A percentile compares a stretch with the other conserved stretches of the same genome.
Evolutionary conservation across 2,113 vertebrate species (phyloP).

Genomic region (Tyto alba): DNA sequence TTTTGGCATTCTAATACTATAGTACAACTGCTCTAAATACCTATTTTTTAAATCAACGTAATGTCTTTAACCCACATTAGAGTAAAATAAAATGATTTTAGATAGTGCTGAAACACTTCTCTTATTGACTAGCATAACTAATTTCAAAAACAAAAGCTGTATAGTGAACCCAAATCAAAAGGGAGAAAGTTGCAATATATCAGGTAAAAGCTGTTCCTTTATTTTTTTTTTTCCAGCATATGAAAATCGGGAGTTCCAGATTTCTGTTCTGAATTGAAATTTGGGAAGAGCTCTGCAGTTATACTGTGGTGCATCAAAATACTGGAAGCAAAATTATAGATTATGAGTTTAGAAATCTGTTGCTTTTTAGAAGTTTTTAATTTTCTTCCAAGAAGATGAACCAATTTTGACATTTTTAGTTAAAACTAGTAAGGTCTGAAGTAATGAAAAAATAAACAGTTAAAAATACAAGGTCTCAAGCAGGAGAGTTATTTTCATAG

Average conservation of each 20-base stretch:
- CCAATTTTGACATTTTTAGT: not conserved
- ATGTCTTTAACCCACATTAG: not conserved
- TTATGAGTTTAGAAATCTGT: not conserved
- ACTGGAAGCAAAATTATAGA: not conserved
- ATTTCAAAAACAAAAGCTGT: not conserved
- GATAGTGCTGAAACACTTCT: not conserved
- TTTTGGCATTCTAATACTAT: conserved; percentile 4
- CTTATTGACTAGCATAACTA: not conserved
- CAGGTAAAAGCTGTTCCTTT: not conserved
- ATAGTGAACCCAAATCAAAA: not conserved
- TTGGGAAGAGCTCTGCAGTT: not conserved
- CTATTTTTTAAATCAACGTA: not conserved
- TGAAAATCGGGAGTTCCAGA: not conserved
- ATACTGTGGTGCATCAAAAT: not conserved
- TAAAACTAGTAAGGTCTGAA: not conserved
- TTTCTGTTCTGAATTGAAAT: not conserved
- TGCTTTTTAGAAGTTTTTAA: not conserved
- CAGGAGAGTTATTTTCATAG: not conserved
- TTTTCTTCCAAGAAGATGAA: not conserved
- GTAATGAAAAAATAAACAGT: not conserved
- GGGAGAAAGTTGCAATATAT: not conserved
- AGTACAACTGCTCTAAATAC: conserved; percentile 7
- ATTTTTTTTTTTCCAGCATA: not conserved
- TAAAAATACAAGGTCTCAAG: not conserved
- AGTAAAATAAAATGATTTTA: not conserved